Base-by-base conservation (phyloP, 2,888 invertebrate species). In the Cryptocephalus moraei region DNA sequence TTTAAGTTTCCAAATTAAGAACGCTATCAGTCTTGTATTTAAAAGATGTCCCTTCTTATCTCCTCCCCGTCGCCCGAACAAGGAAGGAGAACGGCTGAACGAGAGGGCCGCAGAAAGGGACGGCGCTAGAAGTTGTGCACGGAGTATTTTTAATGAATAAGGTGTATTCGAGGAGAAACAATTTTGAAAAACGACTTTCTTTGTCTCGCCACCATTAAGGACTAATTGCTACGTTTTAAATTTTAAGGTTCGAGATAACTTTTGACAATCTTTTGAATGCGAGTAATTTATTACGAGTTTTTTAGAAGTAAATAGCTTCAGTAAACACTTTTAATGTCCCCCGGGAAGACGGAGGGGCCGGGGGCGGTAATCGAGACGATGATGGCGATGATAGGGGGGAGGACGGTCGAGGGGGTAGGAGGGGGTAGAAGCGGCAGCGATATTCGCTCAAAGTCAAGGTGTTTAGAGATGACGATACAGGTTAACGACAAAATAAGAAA, bases 121-220 rank as follows among this genome's bases (percentile, higher is more conserved):
- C 36, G 36, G 3, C 46, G 46, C 47, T 46, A 47, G 46, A 56
- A 50, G 49, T 53, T 51, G 50, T 47, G 50, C 52, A 52, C 47
- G 47, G 54, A 50, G 52, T 51, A 61, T 62, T 62, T 62, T 62
- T 62, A 62, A 62, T 61, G 61, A 59, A 62, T 58, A 59, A 59
- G 56, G 64, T 64, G 66, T 65, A 65, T 64, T 66, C 65, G 57
- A 65, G 66, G 62, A 64, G 67, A 67, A 68, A 67, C 68, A 69
- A 70, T 69, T 69, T 69, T 69, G 70, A 70, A 70, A 69, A 70
- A 70, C 69, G 70, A 68, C 67, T 64, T 68, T 68, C 68, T 69
- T 69, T 70, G 70, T 70, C 66, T 66, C 59, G 62, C 56, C 57
- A 60, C 68, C 68, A 68, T 69, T 69, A 69, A 62, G 56, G 64